Evolutionary conservation across 2,113 vertebrate genomes (phyloP).

Genomic region (Circaetus gallicus): DNA sequence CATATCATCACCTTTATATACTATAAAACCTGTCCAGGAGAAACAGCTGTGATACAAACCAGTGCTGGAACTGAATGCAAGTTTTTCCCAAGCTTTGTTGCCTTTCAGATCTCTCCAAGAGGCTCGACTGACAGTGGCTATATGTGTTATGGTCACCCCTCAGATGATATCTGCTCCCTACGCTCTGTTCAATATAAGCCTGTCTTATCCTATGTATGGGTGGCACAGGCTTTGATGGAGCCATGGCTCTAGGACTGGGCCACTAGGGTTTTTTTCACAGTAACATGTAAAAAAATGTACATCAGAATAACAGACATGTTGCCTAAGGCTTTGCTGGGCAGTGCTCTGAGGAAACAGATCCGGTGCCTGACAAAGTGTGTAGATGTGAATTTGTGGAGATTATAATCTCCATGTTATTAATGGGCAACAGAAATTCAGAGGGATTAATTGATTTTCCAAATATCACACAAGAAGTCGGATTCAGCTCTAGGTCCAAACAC

Average conservation of each 20-base stretch:
- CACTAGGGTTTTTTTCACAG: not conserved
- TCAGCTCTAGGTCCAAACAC: not conserved
- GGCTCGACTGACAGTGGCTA: not conserved
- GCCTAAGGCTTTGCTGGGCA: not conserved
- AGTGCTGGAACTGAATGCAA: not conserved
- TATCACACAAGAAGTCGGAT: not conserved
- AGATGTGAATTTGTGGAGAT: not conserved
- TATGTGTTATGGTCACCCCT: not conserved
- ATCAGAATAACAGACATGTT: not conserved
- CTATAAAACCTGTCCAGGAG: not conserved
- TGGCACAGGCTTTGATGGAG: not conserved
- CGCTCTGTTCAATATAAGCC: not conserved
- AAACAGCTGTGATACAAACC: not conserved
- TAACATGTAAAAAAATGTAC: not conserved
- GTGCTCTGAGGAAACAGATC: not conserved
- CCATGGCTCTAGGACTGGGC: not conserved
- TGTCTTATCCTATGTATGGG: not conserved
- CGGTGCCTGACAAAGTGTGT: not conserved
- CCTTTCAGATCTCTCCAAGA: not conserved
- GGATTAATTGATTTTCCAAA: not conserved
- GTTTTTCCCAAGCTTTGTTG: not conserved
- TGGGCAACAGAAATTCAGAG: not conserved
- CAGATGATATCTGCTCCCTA: not conserved
- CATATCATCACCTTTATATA: not conserved
- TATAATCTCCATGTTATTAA: not conserved